Conservation (phyloP, 1,140 invertebrate species). For the Heterodera schachtii region DNA sequence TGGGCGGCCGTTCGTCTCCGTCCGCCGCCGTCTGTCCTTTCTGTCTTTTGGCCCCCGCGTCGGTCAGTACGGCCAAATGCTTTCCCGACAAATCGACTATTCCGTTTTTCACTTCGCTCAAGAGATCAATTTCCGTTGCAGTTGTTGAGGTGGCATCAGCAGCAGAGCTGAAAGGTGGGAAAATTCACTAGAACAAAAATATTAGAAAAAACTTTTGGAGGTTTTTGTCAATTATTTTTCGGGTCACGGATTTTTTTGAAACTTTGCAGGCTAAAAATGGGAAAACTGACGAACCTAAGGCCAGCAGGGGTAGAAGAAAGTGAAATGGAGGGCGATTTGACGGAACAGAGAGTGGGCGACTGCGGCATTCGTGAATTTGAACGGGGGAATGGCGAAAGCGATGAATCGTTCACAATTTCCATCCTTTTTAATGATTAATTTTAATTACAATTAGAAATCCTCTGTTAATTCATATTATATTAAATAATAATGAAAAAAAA, state of each 20-base stretch:
- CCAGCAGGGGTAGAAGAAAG: background rate
- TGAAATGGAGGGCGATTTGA: background rate
- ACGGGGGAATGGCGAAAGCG: no score
- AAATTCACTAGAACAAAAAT: no score
- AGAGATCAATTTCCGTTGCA: background rate
- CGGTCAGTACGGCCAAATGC: background rate
- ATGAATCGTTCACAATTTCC: background rate
- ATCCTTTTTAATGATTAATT: no score
- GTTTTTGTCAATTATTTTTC: no score
- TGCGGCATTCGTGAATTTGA: background rate
- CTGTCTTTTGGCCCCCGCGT: background rate
- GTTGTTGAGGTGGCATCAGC: background rate
- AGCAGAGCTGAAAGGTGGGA: background rate
- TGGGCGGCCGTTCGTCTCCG: background rate
- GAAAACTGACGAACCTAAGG: background rate
- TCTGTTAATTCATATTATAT: no score
- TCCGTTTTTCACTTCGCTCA: slow-evolving; percentile 7
- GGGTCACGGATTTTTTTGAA: no score
- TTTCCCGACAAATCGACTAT: slow-evolving; percentile 1
- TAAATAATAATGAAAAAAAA: no score
- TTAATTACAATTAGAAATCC: no score
- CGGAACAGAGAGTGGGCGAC: background rate
- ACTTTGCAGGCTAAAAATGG: background rate
- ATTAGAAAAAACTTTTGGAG: no score
- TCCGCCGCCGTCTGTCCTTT: background rate